Conservation (phyloP, 2,113 vertebrate genomes). For the Gila orcuttii region DNA sequence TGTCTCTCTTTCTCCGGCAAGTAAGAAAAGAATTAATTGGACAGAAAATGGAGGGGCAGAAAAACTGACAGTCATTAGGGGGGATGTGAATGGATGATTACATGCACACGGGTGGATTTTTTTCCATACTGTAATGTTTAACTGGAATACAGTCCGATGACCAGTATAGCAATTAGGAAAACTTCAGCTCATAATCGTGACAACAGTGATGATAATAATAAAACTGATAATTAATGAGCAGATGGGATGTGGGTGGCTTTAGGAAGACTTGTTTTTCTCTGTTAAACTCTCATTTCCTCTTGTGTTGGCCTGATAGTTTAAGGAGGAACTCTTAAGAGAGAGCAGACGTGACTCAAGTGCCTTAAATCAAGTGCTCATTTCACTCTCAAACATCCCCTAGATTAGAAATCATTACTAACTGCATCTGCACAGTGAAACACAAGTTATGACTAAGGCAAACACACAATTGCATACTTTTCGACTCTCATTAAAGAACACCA, state of each 20-base stretch:
- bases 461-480: neutral
- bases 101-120: constrained; percentile 83
- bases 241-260: constrained; percentile 82
- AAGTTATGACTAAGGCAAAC: neutral
- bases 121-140: constrained; percentile 57
- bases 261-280: constrained; percentile 77
- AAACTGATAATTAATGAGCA: constrained; percentile 78
- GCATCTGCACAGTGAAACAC: neutral
- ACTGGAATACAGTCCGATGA: constrained; percentile 62
- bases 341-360: constrained; percentile 77
- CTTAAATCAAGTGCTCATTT: constrained; percentile 71
- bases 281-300: constrained; percentile 74
- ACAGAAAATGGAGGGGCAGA: constrained; percentile 97
- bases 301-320: constrained; percentile 80
- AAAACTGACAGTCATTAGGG: constrained; percentile 95
- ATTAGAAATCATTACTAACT: neutral
- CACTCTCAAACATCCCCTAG: constrained; percentile 42
- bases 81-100: constrained; percentile 87
- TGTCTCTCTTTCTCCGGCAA: constrained; percentile 96
- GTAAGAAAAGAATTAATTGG: constrained; percentile 99
- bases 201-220: constrained; percentile 77
- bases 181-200: constrained; percentile 70
- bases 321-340: constrained; percentile 80
- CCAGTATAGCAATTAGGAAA: constrained; percentile 66
- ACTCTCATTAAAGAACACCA: too few relatives aligned